phyloP scores from a whole-genome alignment of 2,888 invertebrate species.

The Microctonus aethiopoides region DNA sequence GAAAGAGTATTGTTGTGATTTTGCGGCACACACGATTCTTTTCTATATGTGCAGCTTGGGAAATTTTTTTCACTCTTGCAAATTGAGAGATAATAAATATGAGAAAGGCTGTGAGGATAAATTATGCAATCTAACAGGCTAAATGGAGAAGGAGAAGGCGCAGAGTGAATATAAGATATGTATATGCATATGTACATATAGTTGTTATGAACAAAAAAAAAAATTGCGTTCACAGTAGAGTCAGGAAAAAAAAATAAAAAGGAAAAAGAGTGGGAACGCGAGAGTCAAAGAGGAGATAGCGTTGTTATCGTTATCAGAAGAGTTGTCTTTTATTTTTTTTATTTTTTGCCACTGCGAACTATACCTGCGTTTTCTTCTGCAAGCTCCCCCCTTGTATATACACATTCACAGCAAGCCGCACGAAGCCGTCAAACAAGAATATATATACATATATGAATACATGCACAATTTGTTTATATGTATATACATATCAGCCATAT shows the following conservation, averaged over 20 bases:
- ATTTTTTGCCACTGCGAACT: constrained; percentile 40
- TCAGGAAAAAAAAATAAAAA: constrained; percentile 7
- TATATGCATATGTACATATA: neutral
- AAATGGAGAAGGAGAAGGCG: constrained; percentile 27
- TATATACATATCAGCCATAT: constrained; percentile 40
- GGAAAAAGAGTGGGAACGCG: constrained; percentile 12
- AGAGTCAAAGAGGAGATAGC: constrained; percentile 46
- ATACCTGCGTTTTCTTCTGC: constrained; percentile 16
- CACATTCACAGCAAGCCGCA: constrained; percentile 29
- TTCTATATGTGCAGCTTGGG: constrained; percentile 21
- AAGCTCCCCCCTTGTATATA: too few relatives aligned
- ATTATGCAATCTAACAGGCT: constrained; percentile 43
- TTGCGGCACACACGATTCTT: constrained; percentile 13
- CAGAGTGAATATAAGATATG: constrained; percentile 17
- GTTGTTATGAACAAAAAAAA: neutral
- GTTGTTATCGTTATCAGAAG: constrained; percentile 58
- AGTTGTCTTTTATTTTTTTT: constrained; percentile 50
- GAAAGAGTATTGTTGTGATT: neutral
- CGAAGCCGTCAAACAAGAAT: constrained; percentile 56
- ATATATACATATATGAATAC: constrained; percentile 23
- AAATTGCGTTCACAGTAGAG: neutral
- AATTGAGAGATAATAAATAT: constrained; percentile 33
- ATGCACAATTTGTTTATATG: constrained; percentile 2
- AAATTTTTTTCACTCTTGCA: constrained; percentile 26
- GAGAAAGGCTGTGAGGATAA: constrained; percentile 36